Conservation (phyloP, 2,113 vertebrate genomes). For the Pundamilia nyererei region DNA sequence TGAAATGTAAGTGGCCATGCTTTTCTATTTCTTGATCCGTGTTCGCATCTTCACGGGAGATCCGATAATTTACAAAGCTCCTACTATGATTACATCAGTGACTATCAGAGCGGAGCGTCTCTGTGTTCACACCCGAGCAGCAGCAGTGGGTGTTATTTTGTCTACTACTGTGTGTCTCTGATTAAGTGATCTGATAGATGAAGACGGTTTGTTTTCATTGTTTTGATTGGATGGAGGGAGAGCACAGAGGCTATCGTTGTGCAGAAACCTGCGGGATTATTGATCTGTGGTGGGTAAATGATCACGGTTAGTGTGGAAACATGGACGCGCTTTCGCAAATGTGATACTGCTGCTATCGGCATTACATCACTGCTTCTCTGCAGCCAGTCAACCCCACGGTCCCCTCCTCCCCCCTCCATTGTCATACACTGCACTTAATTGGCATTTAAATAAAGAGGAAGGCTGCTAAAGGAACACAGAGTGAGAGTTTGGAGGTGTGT, state of each 20-base stretch:
- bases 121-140: neutral
- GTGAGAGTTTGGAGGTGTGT: neutral
- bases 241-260: neutral
- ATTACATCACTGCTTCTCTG: conserved; percentile 64
- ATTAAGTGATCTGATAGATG: neutral
- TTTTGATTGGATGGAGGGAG: neutral
- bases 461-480: neutral
- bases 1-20: neutral
- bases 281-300: conserved; percentile 57
- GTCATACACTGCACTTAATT: neutral
- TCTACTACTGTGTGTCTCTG: neutral
- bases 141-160: neutral
- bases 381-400: conserved; percentile 4
- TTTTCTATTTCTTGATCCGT: neutral
- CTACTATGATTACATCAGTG: neutral
- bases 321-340: conserved; percentile 57
- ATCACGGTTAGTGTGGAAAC: conserved; percentile 60
- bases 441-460: neutral
- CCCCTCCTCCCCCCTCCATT: neutral
- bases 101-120: neutral
- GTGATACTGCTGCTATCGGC: conserved; percentile 58
- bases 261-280: conserved; percentile 8
- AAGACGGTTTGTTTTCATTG: neutral
- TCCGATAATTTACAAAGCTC: neutral
- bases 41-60: neutral